Percentiles rank a stretch among this genome's conserved stretches.
Conservation (phyloP, 2,113 vertebrate genomes). For the Thoracochromis brauschi region DNA sequence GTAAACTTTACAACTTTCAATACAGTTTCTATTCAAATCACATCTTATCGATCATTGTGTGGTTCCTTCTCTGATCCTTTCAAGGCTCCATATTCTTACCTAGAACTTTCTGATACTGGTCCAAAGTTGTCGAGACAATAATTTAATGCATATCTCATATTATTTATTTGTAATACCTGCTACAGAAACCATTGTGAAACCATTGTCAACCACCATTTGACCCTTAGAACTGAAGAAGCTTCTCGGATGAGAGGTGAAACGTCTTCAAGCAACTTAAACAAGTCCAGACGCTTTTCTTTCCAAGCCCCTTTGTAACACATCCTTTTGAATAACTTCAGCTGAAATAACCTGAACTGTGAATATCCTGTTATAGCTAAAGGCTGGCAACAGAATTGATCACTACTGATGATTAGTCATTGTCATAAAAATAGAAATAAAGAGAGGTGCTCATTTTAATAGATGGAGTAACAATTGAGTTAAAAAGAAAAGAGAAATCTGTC, state of each 20-base stretch:
- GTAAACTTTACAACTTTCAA: background rate
- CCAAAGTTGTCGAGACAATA: background rate
- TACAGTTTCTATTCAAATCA: background rate
- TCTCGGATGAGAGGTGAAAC: background rate
- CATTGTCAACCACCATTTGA: background rate
- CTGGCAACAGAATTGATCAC: background rate
- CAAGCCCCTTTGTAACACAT: background rate
- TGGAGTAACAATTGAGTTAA: background rate
- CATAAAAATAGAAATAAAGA: background rate
- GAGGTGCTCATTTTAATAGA: background rate
- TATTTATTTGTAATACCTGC: background rate
- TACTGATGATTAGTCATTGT: background rate
- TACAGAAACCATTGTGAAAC: background rate
- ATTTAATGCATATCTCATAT: background rate
- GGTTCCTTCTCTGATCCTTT: background rate
- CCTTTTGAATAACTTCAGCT: background rate
- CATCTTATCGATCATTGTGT: background rate
- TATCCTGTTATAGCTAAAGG: background rate
- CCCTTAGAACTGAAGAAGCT: background rate
- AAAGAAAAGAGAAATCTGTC: background rate
- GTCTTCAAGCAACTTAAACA: background rate
- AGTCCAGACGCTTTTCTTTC: background rate
- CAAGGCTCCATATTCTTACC: background rate
- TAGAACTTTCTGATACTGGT: background rate
- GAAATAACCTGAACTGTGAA: background rate